Percentiles rank a stretch among this genome's conserved stretches.
Evolutionary conservation across 2,888 invertebrate species (phyloP).

Genomic region (Diarsia brunnea): DNA sequence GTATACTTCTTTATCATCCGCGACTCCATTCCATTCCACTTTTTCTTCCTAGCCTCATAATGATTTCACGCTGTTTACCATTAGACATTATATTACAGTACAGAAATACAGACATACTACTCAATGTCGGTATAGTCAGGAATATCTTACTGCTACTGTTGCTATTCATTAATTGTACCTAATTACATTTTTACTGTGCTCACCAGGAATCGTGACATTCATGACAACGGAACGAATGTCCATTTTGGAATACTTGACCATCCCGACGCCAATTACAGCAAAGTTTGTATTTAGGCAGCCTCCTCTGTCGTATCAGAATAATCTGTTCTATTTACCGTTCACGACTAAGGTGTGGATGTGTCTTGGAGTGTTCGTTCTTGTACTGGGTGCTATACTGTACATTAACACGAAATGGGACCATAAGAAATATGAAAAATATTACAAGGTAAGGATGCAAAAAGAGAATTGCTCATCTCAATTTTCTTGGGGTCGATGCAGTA

Average conservation of each 20-base stretch:
- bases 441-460: slow-evolving; percentile 35
- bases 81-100: neutral
- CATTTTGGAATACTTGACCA: slow-evolving; percentile 85
- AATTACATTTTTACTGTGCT: slow-evolving; percentile 8
- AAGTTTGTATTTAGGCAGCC: slow-evolving; percentile 92
- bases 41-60: neutral
- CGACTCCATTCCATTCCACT: neutral
- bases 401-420: slow-evolving; percentile 80
- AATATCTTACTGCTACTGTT: neutral
- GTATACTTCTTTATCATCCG: neutral
- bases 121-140: neutral
- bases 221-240: slow-evolving; percentile 70
- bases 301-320: slow-evolving; percentile 92
- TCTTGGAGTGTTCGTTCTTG: slow-evolving; percentile 82
- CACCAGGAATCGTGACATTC: slow-evolving; percentile 77
- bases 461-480: neutral
- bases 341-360: slow-evolving; percentile 91
- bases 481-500: no score
- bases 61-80: neutral
- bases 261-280: slow-evolving; percentile 80
- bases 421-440: slow-evolving; percentile 62
- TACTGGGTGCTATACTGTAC: slow-evolving; percentile 74
- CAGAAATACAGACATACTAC: neutral
- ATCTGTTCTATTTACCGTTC: slow-evolving; percentile 92
- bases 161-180: neutral